These are phyloP conservation scores for Brachionus manjavacas DNA, from an alignment of 1,140 invertebrate genomes.

Conservation along the genomic window DNA sequence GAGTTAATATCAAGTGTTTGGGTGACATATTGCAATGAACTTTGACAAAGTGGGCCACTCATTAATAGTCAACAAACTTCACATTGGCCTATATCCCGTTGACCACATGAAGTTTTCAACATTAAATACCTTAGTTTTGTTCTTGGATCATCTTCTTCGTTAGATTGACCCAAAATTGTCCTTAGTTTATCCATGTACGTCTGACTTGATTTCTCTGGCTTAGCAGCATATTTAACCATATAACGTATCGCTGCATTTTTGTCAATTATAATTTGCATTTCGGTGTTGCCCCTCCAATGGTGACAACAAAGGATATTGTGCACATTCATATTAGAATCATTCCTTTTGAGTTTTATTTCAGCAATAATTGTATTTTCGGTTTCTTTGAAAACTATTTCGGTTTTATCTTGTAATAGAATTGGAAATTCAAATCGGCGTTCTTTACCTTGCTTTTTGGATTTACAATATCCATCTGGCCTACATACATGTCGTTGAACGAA, in stretches of 20 bases:
- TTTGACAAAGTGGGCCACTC: not conserved
- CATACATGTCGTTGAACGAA: not conserved
- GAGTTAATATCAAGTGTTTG: too few species aligned
- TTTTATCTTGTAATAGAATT: not conserved
- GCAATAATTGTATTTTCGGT: not conserved
- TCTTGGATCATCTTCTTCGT: not conserved
- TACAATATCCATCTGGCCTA: slow-evolving; percentile 5
- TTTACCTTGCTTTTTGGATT: not conserved
- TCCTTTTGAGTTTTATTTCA: not conserved
- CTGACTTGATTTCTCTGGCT: not conserved
- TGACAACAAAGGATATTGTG: not conserved
- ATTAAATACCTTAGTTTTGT: not conserved
- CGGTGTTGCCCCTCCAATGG: not conserved
- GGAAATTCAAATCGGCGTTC: not conserved
- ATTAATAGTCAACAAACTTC: not conserved
- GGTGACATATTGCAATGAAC: not conserved
- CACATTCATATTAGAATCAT: not conserved
- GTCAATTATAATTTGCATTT: not conserved
- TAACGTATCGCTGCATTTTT: not conserved
- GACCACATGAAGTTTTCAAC: not conserved
- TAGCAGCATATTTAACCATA: not conserved
- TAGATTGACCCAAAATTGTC: too few species aligned
- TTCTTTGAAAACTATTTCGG: slow-evolving; percentile 1
- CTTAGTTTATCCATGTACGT: not conserved
- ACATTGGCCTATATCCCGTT: not conserved